Conservation (phyloP, 2,797 vertebrate species). For the Cossypha polioptera region DNA sequence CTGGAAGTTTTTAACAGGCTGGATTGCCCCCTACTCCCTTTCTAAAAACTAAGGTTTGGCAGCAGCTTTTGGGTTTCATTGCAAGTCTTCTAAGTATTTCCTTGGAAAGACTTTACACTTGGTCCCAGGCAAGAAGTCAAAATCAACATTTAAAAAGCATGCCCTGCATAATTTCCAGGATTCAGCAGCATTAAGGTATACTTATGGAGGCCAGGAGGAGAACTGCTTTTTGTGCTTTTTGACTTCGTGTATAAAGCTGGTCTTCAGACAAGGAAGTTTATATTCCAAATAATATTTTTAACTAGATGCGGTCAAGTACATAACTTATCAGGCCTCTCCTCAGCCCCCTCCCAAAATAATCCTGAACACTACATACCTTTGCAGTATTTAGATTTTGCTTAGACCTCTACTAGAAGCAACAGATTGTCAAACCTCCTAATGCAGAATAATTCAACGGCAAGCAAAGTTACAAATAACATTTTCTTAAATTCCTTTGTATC, state of each 20-base stretch:
- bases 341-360: conserved; percentile 19
- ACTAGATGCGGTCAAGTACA: neutral
- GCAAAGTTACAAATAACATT: neutral
- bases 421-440: neutral
- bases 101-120: conserved; percentile 73
- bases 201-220: conserved; percentile 23
- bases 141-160: conserved; percentile 68
- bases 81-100: conserved; percentile 73
- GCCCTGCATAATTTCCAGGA: conserved; percentile 64
- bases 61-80: conserved; percentile 55
- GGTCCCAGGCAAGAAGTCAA: conserved; percentile 75
- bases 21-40: conserved; percentile 48
- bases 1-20: conserved; percentile 58
- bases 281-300: conserved; percentile 60
- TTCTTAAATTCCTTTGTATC: neutral
- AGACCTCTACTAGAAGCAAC: neutral
- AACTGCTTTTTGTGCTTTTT: conserved; percentile 45
- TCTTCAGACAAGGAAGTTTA: conserved; percentile 64
- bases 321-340: conserved; percentile 32
- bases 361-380: neutral
- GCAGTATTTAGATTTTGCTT: neutral
- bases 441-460: neutral
- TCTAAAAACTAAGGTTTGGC: conserved; percentile 49
- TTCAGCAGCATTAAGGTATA: conserved; percentile 41
- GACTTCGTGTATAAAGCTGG: neutral